Percentiles rank a stretch among this genome's conserved stretches.
These are phyloP conservation scores for Brachyalestes nurse DNA, from an alignment of 2,797 vertebrate species.

Conservation along the genomic window DNA sequence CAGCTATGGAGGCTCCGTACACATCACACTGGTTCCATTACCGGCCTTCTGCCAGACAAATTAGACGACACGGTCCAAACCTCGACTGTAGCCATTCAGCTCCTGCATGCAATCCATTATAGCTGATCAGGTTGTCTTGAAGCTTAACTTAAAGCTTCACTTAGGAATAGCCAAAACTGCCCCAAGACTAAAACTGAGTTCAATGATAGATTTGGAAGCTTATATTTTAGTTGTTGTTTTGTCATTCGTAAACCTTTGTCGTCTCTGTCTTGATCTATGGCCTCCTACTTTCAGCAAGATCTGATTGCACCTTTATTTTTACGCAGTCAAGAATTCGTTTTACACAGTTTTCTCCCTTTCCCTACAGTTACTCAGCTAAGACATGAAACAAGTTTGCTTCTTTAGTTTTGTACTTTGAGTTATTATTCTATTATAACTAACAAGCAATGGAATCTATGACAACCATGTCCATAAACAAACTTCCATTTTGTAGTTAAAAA, in stretches of 20 bases:
- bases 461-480: too few species aligned
- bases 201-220: background rate
- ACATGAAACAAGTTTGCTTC: too few species aligned
- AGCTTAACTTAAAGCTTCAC: background rate
- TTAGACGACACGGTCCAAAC: conserved; percentile 32
- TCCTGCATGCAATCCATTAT: background rate
- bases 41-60: conserved; percentile 40
- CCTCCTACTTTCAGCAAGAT: too few species aligned
- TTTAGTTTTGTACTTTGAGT: too few species aligned
- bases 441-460: too few species aligned
- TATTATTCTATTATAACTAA: too few species aligned
- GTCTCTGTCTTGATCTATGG: background rate
- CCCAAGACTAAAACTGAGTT: background rate
- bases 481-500: too few species aligned
- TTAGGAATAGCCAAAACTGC: background rate
- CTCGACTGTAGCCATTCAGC: conserved; percentile 19
- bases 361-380: too few species aligned
- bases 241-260: background rate
- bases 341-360: too few species aligned
- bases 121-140: background rate
- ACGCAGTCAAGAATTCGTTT: too few species aligned
- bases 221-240: background rate
- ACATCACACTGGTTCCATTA: conserved; percentile 41
- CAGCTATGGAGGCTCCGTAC: conserved; percentile 47
- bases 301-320: too few species aligned